A percentile compares a stretch with the other conserved stretches of the same genome.
These are phyloP conservation scores for Pandemis cinnamomeana DNA, from an alignment of 2,888 invertebrate species.

Conservation along the genomic window DNA sequence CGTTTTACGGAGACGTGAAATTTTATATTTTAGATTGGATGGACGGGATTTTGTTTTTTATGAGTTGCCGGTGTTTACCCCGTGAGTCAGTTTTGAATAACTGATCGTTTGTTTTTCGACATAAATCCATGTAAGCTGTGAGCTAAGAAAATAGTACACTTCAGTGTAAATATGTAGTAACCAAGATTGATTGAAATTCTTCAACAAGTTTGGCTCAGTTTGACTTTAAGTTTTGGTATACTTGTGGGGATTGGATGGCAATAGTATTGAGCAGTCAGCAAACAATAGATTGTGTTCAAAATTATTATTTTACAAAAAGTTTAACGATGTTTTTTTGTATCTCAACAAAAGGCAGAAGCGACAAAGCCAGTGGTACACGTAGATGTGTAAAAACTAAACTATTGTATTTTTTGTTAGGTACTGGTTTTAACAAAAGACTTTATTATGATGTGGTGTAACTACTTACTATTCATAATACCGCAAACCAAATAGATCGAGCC, in stretches of 20 bases:
- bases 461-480: background rate
- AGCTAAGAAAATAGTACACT: background rate
- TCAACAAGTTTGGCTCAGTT: too few relatives aligned
- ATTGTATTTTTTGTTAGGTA: background rate
- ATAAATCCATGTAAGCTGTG: background rate
- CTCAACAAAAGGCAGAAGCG: background rate
- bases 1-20: constrained; percentile 28
- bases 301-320: too few relatives aligned
- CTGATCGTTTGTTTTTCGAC: background rate
- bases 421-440: background rate
- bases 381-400: background rate
- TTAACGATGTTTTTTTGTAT: background rate
- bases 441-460: background rate
- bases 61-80: background rate
- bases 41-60: constrained; percentile 17
- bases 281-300: too few relatives aligned
- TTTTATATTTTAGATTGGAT: constrained; percentile 22
- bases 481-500: background rate
- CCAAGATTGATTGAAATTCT: too few relatives aligned
- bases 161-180: background rate
- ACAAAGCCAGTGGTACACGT: background rate
- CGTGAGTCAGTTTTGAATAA: background rate
- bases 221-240: too few relatives aligned
- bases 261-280: too few relatives aligned
- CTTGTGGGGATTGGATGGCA: too few relatives aligned